phyloP scores from a whole-genome alignment of 2,797 vertebrate species.

The Peromyscus eremicus region DNA sequence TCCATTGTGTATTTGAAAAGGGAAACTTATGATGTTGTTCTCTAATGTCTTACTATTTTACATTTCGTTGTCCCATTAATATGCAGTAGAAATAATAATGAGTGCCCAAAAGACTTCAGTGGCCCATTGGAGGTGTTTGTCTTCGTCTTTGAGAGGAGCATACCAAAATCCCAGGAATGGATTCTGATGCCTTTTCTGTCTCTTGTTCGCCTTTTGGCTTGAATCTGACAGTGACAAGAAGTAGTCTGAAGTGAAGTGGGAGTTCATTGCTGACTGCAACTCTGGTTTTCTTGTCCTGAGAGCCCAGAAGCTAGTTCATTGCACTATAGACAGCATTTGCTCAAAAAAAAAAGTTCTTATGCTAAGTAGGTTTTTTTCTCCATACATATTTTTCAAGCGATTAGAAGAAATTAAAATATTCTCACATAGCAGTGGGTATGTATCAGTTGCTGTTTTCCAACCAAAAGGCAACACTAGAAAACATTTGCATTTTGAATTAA shows the following conservation, averaged over 20 bases:
- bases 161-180: background rate
- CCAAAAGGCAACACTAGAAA: background rate
- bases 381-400: background rate
- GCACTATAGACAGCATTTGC: background rate
- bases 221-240: background rate
- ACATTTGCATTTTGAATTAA: background rate
- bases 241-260: background rate
- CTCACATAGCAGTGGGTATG: background rate
- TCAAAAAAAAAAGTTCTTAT: background rate
- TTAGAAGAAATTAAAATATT: constrained; percentile 27
- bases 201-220: background rate
- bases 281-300: background rate
- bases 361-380: background rate
- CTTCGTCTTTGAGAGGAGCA: background rate
- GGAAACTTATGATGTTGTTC: background rate
- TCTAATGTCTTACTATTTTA: background rate
- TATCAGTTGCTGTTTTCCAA: constrained; percentile 8
- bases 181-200: background rate
- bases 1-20: background rate
- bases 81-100: background rate
- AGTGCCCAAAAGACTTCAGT: background rate
- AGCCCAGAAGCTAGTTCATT: background rate
- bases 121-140: background rate
- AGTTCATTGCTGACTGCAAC: background rate
- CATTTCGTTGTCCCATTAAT: background rate